Evolutionary conservation across 1,140 invertebrate species (phyloP).

Genomic region (Archegozetes longisetosus): DNA sequence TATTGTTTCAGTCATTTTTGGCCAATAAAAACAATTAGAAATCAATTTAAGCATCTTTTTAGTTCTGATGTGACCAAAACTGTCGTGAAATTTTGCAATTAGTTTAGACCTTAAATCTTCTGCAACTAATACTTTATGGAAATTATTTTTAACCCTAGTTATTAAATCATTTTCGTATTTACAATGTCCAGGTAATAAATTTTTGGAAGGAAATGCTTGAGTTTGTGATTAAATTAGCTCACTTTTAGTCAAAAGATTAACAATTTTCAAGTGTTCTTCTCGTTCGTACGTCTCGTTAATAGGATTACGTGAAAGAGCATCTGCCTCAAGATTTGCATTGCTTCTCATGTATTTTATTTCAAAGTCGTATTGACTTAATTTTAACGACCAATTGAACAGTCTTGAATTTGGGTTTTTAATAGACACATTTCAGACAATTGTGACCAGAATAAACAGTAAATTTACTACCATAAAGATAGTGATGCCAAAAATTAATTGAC

Average conservation of each 20-base stretch:
- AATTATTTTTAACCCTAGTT: not conserved
- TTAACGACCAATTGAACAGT: slow-evolving; percentile 6
- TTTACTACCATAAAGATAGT: slow-evolving; percentile 32
- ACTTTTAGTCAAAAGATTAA: not conserved
- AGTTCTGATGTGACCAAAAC: not conserved
- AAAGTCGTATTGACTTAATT: slow-evolving; percentile 9
- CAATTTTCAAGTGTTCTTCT: not conserved
- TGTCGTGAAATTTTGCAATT: not conserved
- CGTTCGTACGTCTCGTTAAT: not conserved
- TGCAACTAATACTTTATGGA: not conserved
- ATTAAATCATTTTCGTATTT: not conserved
- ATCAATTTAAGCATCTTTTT: not conserved
- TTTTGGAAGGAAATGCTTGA: not conserved
- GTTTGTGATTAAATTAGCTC: not conserved
- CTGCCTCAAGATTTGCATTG: slow-evolving; percentile 6
- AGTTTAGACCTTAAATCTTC: not conserved
- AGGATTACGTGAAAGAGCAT: slow-evolving; percentile 6
- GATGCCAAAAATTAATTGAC: slow-evolving; percentile 33
- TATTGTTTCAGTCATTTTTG: not conserved
- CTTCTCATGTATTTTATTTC: slow-evolving; percentile 13
- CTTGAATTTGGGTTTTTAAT: not conserved
- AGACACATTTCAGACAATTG: slow-evolving; percentile 26
- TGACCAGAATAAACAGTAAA: slow-evolving; percentile 34
- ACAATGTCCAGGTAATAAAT: not conserved
- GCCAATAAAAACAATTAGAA: not conserved